Conservation (phyloP, 2,113 vertebrate species). For the Strix uralensis region DNA sequence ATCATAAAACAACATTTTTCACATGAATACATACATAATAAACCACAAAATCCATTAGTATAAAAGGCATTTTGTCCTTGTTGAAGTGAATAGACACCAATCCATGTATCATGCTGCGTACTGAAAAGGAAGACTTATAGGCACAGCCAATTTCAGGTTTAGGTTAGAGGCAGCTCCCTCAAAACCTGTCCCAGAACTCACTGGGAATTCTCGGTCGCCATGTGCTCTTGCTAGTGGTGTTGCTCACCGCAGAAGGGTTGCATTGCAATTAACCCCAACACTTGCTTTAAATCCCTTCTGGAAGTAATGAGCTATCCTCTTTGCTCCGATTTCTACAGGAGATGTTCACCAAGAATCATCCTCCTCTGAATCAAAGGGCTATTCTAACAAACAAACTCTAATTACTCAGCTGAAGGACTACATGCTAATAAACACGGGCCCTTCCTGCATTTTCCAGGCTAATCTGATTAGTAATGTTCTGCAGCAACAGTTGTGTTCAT, state of each 20-base stretch:
- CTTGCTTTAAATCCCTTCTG: not conserved
- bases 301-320: not conserved
- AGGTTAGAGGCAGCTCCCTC: not conserved
- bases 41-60: not conserved
- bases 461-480: not conserved
- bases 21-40: not conserved
- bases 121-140: accelerated
- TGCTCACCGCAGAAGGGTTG: not conserved
- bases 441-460: not conserved
- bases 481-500: not conserved
- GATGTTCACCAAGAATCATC: not conserved
- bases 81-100: not conserved
- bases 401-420: not conserved
- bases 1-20: not conserved
- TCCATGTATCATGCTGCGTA: accelerated
- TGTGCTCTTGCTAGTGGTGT: accelerated
- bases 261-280: not conserved
- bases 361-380: not conserved
- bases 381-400: not conserved
- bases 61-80: not conserved
- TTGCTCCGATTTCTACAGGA: not conserved
- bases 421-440: not conserved
- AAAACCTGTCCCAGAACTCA: not conserved
- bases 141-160: not conserved
- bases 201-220: not conserved